A percentile compares a stretch with the other conserved stretches of the same genome.
phyloP scores from a whole-genome alignment of 2,113 vertebrate species.

The Calyptomena viridis region DNA sequence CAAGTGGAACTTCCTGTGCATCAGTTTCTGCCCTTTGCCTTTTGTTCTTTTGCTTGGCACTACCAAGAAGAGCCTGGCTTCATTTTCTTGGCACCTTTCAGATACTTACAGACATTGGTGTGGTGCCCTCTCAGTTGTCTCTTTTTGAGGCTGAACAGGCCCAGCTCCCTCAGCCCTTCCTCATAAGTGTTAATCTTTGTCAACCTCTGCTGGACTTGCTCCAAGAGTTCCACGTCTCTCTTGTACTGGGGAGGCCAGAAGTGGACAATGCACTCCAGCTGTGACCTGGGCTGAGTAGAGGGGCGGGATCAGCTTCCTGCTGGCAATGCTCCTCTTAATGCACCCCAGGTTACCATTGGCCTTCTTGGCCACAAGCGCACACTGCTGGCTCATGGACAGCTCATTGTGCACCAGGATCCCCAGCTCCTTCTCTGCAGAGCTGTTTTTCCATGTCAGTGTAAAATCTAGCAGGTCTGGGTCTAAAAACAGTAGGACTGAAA shows the following conservation, averaged over 20 bases:
- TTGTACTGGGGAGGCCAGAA: neutral
- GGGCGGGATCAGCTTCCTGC: neutral
- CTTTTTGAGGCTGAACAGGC: neutral
- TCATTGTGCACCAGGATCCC: accelerated
- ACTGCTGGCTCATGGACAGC: neutral
- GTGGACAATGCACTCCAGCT: too few species aligned
- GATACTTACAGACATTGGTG: neutral
- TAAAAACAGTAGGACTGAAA: neutral
- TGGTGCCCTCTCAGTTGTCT: too few species aligned
- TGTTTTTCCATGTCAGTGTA: neutral
- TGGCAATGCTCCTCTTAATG: neutral
- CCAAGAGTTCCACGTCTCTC: neutral
- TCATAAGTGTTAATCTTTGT: accelerated
- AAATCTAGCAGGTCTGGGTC: neutral
- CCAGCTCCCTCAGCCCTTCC: neutral
- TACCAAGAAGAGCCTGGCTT: neutral
- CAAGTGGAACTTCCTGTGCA: neutral
- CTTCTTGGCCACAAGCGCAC: neutral
- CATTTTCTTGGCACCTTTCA: neutral
- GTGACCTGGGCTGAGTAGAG: neutral
- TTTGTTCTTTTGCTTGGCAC: neutral
- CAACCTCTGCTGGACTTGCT: accelerated
- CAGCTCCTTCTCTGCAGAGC: accelerated
- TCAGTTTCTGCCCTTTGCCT: neutral
- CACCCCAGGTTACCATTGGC: accelerated